Conservation (phyloP, 2,888 invertebrate species). For the Octodonta nipae region DNA sequence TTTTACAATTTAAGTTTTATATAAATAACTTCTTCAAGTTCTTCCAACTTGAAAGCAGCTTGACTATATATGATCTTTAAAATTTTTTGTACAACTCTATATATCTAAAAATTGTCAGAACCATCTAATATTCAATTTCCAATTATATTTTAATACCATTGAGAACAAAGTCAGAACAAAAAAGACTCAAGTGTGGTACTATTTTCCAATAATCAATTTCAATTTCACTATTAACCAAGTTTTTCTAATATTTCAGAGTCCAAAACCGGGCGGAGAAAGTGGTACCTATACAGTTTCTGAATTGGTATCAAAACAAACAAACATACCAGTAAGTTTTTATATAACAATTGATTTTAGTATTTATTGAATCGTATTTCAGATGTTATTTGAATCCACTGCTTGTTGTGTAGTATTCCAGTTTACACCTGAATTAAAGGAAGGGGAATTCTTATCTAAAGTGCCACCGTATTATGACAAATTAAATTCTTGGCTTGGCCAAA, state of each 20-base stretch:
- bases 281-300: conserved; percentile 48
- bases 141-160: too few species aligned
- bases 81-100: too few species aligned
- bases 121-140: too few species aligned
- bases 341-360: background rate
- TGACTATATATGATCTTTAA: too few species aligned
- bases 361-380: conserved; percentile 32
- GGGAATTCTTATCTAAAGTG: conserved; percentile 37
- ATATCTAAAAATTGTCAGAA: too few species aligned
- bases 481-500: conserved; percentile 85
- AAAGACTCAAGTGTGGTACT: too few species aligned
- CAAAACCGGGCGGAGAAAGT: conserved; percentile 63
- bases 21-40: too few species aligned
- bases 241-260: conserved; percentile 46
- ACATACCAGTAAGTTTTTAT: conserved; percentile 39
- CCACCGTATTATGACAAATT: conserved; percentile 72
- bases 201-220: too few species aligned
- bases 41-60: too few species aligned
- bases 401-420: conserved; percentile 84
- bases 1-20: too few species aligned
- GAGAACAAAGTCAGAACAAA: too few species aligned
- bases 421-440: conserved; percentile 45
- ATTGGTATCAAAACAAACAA: conserved; percentile 47
- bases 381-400: conserved; percentile 61
- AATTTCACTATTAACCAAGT: too few species aligned